Conservation (phyloP, 2,797 vertebrate species). For the Scleropages formosus region DNA sequence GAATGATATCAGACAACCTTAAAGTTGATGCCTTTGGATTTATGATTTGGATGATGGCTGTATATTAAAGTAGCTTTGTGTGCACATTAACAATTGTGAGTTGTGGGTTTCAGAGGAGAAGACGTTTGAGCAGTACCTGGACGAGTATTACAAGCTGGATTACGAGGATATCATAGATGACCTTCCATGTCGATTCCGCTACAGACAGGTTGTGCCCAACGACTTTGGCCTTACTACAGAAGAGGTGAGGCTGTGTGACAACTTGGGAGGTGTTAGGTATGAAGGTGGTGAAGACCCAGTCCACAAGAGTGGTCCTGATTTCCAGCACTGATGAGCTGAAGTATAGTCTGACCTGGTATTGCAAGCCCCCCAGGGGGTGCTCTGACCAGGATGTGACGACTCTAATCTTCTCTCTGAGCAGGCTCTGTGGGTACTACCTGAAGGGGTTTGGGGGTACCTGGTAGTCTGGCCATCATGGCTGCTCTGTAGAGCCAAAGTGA, state of each 20-base stretch:
- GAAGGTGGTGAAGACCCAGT: neutral
- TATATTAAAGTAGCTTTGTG: neutral
- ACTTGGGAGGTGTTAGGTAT: neutral
- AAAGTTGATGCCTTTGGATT: too few relatives aligned
- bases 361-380: slow-evolving; percentile 53
- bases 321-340: slow-evolving; percentile 68
- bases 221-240: slow-evolving; percentile 82
- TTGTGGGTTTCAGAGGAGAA: slow-evolving; percentile 69
- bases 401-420: slow-evolving; percentile 80
- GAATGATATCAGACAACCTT: too few relatives aligned
- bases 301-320: neutral
- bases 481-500: neutral
- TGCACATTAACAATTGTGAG: neutral
- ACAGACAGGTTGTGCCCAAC: slow-evolving; percentile 79
- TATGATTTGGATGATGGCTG: too few relatives aligned
- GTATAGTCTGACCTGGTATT: slow-evolving; percentile 73
- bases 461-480: neutral
- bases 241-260: slow-evolving; percentile 67
- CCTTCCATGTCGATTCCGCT: slow-evolving; percentile 86
- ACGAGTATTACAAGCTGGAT: slow-evolving; percentile 85
- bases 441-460: neutral
- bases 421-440: slow-evolving; percentile 27
- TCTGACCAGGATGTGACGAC: slow-evolving; percentile 74
- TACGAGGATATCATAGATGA: slow-evolving; percentile 87
- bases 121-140: slow-evolving; percentile 83